Conservation (phyloP, 37 sponge, comb jelly and placozoan genomes). For the Hexactinellida sp. region DNA sequence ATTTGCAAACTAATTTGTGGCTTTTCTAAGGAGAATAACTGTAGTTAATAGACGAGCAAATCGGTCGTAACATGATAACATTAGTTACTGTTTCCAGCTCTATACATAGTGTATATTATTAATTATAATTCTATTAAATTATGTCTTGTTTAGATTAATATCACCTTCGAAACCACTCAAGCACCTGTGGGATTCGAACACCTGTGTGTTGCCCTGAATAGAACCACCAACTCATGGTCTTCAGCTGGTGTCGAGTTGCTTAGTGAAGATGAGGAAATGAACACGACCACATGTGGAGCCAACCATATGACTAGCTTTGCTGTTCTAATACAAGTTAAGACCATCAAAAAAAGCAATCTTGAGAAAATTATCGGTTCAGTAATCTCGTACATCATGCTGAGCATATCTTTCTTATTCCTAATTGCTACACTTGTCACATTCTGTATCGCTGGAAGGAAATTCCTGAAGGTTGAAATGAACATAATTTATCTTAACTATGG, state of each 20-base stretch:
- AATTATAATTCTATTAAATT: no score
- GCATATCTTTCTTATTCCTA: not conserved
- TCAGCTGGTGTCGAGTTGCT: not conserved
- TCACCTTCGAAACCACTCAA: not conserved
- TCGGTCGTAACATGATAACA: no score
- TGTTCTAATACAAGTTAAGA: not conserved
- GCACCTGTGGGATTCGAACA: not conserved
- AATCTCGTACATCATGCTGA: not conserved
- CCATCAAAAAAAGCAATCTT: not conserved
- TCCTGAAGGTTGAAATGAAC: slow-evolving; percentile 10
- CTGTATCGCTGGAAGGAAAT: not conserved
- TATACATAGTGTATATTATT: no score
- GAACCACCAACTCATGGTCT: not conserved
- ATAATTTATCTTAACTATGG: not conserved
- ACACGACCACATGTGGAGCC: not conserved
- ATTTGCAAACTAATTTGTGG: no score
- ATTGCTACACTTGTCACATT: not conserved
- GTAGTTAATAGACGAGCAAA: no score
- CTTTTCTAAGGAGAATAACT: no score
- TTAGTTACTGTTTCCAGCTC: no score
- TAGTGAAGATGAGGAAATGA: not conserved
- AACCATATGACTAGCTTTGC: slow-evolving; percentile 14
- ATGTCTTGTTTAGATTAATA: not conserved
- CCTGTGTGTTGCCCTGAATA: not conserved
- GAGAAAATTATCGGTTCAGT: not conserved